Percentiles rank a stretch among this genome's conserved stretches.
These are phyloP conservation scores for Argynnis bischoffii DNA, from an alignment of 2,888 invertebrate species.

Conservation along the genomic window DNA sequence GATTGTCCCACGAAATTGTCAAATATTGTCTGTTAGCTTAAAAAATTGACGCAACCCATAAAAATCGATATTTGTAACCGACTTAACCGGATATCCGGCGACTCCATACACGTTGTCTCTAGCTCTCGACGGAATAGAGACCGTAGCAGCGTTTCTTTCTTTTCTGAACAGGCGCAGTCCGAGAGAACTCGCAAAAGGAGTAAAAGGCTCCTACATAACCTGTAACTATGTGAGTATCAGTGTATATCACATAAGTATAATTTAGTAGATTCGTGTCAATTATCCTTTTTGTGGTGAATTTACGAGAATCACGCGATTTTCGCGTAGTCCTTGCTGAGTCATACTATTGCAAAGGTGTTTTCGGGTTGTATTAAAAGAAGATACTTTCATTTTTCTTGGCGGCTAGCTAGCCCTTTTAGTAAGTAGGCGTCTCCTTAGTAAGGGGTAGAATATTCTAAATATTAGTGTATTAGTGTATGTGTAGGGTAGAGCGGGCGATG, in stretches of 20 bases:
- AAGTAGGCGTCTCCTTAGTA: conserved; percentile 40
- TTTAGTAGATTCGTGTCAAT: conserved; percentile 47
- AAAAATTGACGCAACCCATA: conserved; percentile 30
- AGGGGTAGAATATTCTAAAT: conserved; percentile 1
- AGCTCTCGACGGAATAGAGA: conserved; percentile 74
- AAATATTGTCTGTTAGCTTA: conserved; percentile 6
- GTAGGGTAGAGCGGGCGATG: conserved; percentile 65
- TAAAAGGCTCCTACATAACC: conserved; percentile 83
- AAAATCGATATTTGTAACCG: conserved; percentile 49
- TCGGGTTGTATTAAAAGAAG: conserved; percentile 36
- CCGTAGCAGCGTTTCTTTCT: conserved; percentile 78
- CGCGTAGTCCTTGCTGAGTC: conserved; percentile 51
- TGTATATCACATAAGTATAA: conserved; percentile 54
- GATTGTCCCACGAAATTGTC: background rate
- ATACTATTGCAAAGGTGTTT: conserved; percentile 44
- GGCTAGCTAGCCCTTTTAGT: conserved; percentile 38
- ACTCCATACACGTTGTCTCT: conserved; percentile 79
- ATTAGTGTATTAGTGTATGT: conserved; percentile 27
- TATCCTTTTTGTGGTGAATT: conserved; percentile 48
- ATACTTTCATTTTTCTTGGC: conserved; percentile 32
- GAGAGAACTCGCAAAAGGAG: conserved; percentile 81
- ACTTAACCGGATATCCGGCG: conserved; percentile 75
- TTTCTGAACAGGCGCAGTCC: conserved; percentile 82
- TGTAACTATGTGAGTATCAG: conserved; percentile 80
- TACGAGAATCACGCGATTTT: conserved; percentile 44